Conservation (phyloP, 2,797 vertebrate species). For the Sebastes taczanowskii region DNA sequence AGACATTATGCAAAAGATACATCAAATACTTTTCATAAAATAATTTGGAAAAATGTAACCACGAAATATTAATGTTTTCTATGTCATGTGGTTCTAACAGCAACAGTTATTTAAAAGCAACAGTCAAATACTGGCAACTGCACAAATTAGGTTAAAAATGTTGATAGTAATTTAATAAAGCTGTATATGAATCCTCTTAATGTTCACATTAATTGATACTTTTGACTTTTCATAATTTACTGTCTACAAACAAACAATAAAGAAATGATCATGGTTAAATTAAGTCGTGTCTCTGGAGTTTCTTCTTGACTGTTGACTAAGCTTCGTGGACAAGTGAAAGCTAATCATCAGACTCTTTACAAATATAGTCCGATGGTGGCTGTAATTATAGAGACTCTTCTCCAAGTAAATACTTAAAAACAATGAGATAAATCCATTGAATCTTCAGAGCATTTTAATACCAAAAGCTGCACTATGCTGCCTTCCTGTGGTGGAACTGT, state of each 20-base stretch:
- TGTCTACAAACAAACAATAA: neutral
- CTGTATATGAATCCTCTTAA: neutral
- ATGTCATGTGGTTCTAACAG: no score
- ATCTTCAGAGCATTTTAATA: fast-evolving
- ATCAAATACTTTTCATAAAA: neutral
- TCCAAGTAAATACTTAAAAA: no score
- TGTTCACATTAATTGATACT: neutral
- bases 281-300: neutral
- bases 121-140: no score
- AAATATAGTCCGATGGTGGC: no score
- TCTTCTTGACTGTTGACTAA: neutral
- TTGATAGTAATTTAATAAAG: no score
- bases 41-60: neutral
- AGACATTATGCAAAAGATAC: neutral
- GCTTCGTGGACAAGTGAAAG: neutral
- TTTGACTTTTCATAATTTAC: neutral
- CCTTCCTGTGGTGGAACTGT: neutral
- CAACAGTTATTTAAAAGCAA: no score
- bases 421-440: no score
- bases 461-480: no score
- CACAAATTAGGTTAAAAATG: fast-evolving
- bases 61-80: no score
- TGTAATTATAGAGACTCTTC: no score
- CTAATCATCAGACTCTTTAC: no score
- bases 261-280: neutral